A percentile compares a stretch with the other conserved stretches of the same genome.
Evolutionary conservation across 2,797 vertebrate species (phyloP).

Genomic region (Eulemur mongoz): DNA sequence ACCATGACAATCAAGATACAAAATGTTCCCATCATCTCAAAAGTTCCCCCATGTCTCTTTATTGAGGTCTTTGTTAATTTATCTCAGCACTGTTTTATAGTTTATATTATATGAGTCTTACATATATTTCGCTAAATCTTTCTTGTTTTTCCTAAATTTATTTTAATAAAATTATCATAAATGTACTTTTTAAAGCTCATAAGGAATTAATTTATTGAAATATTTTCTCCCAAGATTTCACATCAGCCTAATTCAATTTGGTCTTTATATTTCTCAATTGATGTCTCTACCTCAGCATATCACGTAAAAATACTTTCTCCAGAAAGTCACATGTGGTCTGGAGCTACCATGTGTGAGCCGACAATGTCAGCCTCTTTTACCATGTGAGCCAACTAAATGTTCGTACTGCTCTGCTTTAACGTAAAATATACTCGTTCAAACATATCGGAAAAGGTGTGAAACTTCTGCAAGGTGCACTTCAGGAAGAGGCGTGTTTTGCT

Average conservation of each 20-base stretch:
- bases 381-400: slow-evolving; percentile 64
- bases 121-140: background rate
- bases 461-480: slow-evolving; percentile 85
- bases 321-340: slow-evolving; percentile 18
- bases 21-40: background rate
- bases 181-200: slow-evolving; percentile 78
- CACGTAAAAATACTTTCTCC: slow-evolving; percentile 62
- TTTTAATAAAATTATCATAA: background rate
- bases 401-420: slow-evolving; percentile 76
- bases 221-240: slow-evolving; percentile 77
- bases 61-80: background rate
- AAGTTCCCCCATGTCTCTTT: background rate
- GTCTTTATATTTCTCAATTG: slow-evolving; percentile 65
- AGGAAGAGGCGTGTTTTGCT: slow-evolving; percentile 83
- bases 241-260: slow-evolving; percentile 70
- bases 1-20: background rate
- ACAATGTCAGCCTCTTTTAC: slow-evolving; percentile 74
- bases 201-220: slow-evolving; percentile 76
- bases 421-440: slow-evolving; percentile 74
- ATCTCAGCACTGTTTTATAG: no score
- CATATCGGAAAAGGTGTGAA: slow-evolving; percentile 77
- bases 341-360: slow-evolving; percentile 54
- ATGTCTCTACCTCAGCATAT: background rate
- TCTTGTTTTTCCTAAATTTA: background rate
- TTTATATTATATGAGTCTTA: background rate